These are phyloP conservation scores for Calyptomena viridis DNA, from an alignment of 2,113 vertebrate species.

Conservation along the genomic window DNA sequence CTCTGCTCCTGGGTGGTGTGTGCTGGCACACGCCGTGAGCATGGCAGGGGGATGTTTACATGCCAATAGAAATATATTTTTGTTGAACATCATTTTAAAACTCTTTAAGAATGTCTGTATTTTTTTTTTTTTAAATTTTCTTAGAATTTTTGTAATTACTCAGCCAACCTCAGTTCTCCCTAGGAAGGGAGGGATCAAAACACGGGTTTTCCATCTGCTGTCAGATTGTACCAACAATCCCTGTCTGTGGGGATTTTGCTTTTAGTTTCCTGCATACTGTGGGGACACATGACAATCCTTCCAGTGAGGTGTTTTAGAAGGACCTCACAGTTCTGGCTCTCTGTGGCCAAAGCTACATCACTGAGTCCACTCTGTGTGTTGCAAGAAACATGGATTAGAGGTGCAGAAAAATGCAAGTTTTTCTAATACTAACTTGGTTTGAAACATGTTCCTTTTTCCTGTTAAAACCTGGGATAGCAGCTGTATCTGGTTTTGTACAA, in stretches of 20 bases:
- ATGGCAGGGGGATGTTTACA: background rate
- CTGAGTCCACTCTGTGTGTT: accelerated
- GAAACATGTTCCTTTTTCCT: background rate
- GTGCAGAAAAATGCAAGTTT: background rate
- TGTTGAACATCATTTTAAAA: accelerated
- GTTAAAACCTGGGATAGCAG: background rate
- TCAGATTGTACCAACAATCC: background rate
- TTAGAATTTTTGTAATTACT: background rate
- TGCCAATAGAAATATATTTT: background rate
- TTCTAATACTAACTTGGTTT: background rate
- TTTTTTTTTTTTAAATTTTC: background rate
- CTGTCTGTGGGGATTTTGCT: background rate
- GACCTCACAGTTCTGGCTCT: background rate
- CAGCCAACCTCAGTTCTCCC: background rate
- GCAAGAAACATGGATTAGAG: accelerated
- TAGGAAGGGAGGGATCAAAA: background rate
- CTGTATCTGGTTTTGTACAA: background rate
- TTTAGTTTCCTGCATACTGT: background rate
- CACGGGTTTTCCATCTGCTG: background rate
- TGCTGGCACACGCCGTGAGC: background rate
- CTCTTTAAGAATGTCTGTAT: background rate
- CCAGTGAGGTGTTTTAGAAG: background rate
- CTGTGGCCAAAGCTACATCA: background rate
- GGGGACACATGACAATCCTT: background rate
- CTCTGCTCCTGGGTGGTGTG: background rate